Evolutionary conservation across 1,140 invertebrate species (phyloP).

Genomic region (Drosophila nikananu): DNA sequence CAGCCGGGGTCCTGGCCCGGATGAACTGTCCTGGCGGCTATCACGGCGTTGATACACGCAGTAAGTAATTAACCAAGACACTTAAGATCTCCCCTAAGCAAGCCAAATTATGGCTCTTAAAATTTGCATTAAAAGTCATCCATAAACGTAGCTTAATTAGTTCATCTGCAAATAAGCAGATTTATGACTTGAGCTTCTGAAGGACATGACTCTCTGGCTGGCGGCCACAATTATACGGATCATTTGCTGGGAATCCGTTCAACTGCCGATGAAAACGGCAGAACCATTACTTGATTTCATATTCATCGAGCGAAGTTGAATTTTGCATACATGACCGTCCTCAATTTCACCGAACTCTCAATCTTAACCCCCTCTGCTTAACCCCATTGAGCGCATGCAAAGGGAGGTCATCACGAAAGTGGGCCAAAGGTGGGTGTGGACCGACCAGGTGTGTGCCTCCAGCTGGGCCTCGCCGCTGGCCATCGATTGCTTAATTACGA

Average conservation of each 20-base stretch:
- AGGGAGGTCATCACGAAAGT: constrained; percentile 30
- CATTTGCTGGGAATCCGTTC: constrained; percentile 35
- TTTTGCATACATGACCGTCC: constrained; percentile 32
- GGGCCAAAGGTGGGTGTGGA: constrained; percentile 23
- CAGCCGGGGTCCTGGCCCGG: constrained; percentile 87
- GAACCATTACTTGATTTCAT: constrained; percentile 41
- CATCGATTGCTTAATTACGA: constrained; percentile 42
- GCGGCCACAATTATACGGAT: constrained; percentile 36
- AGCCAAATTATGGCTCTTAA: neutral
- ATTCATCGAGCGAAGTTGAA: constrained; percentile 35
- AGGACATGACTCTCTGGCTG: neutral
- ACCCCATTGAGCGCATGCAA: constrained; percentile 1
- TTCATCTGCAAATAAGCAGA: neutral
- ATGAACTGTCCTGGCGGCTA: constrained; percentile 89
- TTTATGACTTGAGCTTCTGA: neutral
- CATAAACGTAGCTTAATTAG: neutral
- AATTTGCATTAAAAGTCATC: neutral
- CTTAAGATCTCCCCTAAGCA: neutral
- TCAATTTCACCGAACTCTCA: constrained; percentile 5
- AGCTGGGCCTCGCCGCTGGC: neutral
- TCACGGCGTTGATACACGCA: constrained; percentile 90
- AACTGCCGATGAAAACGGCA: constrained; percentile 26
- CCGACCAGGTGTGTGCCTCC: constrained; percentile 10
- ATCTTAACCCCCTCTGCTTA: neutral
- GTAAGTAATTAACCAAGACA: constrained; percentile 87